Percentiles rank a stretch among this genome's conserved stretches.
These are phyloP conservation scores for Hemiscyllium ocellatum DNA, from an alignment of 2,113 vertebrate species.

Conservation along the genomic window DNA sequence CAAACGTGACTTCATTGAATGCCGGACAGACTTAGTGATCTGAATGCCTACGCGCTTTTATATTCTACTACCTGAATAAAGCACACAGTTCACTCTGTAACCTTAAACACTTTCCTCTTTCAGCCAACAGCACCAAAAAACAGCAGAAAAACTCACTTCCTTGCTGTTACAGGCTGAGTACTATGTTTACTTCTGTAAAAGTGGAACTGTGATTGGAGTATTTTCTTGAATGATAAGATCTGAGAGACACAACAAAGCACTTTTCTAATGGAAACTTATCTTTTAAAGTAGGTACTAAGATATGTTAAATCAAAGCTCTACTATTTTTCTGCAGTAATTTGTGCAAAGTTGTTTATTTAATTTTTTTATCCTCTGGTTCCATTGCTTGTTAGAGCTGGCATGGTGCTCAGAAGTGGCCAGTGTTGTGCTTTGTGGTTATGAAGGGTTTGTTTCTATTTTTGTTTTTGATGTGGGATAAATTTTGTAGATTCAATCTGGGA, in stretches of 20 bases:
- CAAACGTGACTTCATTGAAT: not conserved
- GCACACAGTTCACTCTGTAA: not conserved
- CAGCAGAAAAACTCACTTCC: no score
- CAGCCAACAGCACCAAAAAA: not conserved
- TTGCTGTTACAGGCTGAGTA: not conserved
- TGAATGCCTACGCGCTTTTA: not conserved
- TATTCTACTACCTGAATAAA: not conserved
- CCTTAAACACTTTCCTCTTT: not conserved
- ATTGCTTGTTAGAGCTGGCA: not conserved
- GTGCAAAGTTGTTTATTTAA: not conserved
- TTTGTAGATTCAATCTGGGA: not conserved
- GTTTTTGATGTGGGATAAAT: conserved; percentile 1
- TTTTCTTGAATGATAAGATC: not conserved
- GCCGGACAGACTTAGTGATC: not conserved
- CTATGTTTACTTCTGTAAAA: not conserved
- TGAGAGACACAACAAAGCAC: not conserved
- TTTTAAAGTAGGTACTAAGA: not conserved
- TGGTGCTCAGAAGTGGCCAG: not conserved
- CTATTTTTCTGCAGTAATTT: not conserved
- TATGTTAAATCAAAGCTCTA: not conserved
- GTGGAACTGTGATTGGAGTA: not conserved
- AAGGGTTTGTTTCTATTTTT: conserved; percentile 10
- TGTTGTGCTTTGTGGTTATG: not conserved
- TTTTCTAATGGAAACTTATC: not conserved
- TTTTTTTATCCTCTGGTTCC: not conserved